Conservation (phyloP, 2,797 vertebrate species). For the Benthosema pterotum region DNA sequence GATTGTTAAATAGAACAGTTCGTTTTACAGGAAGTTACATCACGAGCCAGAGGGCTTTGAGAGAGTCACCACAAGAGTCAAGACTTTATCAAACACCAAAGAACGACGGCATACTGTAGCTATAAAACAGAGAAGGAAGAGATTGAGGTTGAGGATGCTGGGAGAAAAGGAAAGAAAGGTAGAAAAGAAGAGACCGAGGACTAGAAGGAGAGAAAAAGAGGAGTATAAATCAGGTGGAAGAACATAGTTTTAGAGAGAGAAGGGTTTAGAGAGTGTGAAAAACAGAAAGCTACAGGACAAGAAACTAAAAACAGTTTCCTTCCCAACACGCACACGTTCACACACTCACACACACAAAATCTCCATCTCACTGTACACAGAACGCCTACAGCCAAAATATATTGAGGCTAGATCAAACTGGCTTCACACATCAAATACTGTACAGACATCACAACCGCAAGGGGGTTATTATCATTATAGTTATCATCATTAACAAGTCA, state of each 20-base stretch:
- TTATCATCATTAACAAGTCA: neutral
- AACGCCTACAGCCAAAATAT: no score
- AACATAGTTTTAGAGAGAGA: neutral
- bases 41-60: constrained; percentile 44
- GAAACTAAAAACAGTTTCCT: no score
- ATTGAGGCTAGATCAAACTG: neutral
- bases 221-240: neutral
- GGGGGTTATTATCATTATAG: no score
- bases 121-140: neutral
- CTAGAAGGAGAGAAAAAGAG: neutral
- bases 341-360: neutral
- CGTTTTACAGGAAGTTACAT: constrained; percentile 59
- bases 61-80: constrained; percentile 22
- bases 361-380: neutral
- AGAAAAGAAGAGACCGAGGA: neutral
- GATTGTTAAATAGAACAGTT: constrained; percentile 48
- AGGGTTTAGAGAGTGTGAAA: neutral
- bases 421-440: constrained; percentile 1
- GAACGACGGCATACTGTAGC: constrained; percentile 1
- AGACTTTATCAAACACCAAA: constrained; percentile 8
- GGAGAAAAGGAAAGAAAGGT: no score
- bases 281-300: no score
- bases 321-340: neutral
- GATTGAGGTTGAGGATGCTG: no score
- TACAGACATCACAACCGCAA: neutral